Conservation (phyloP, 2,113 vertebrate species). For the Menura novaehollandiae region DNA sequence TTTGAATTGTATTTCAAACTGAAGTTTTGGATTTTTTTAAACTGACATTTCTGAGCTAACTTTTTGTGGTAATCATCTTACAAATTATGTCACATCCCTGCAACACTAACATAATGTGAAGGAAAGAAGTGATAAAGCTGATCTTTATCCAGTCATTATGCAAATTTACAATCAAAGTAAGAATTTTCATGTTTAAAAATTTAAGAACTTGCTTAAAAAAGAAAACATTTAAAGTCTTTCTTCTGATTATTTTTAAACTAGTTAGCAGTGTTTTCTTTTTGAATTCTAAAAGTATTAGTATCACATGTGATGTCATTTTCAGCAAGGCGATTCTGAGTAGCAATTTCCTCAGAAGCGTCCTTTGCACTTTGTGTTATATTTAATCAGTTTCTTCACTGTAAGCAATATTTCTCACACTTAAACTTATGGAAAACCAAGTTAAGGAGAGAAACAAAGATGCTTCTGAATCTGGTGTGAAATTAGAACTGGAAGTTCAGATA, state of each 20-base stretch:
- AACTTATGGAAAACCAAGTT: background rate
- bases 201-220: conserved; percentile 61
- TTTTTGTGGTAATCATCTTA: background rate
- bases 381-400: background rate
- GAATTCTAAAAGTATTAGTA: background rate
- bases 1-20: conserved; percentile 11
- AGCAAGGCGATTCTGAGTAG: background rate
- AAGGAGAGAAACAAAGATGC: background rate
- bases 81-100: background rate
- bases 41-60: conserved; percentile 1
- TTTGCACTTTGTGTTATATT: background rate
- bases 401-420: background rate
- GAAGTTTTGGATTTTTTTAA: background rate
- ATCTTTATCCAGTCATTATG: background rate
- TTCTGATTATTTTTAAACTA: background rate
- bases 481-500: background rate
- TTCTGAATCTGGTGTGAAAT: background rate
- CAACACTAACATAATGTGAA: background rate
- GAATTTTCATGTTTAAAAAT: conserved; percentile 54
- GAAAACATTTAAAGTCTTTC: background rate
- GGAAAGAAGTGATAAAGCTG: background rate
- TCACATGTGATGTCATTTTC: background rate
- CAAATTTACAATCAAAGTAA: conserved; percentile 2
- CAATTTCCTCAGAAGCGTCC: background rate
- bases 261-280: background rate